phyloP scores from a whole-genome alignment of 2,888 invertebrate genomes.

The Isotomurus palustris region DNA sequence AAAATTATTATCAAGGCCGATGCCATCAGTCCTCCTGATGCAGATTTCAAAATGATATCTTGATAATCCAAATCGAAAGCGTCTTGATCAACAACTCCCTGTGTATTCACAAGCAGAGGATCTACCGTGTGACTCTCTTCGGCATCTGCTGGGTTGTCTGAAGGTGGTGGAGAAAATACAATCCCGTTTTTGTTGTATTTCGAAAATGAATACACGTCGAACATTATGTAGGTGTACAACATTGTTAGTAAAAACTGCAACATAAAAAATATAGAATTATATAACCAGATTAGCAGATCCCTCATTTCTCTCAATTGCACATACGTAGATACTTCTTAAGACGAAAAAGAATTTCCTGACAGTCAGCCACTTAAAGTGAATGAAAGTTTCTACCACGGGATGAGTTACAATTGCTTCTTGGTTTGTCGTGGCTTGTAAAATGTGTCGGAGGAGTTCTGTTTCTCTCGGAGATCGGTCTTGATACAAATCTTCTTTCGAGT shows the following conservation, averaged over 20 bases:
- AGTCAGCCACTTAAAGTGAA: slow-evolving; percentile 28
- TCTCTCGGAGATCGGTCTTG: slow-evolving; percentile 17
- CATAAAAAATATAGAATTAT: slow-evolving; percentile 11
- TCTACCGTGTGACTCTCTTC: too few relatives aligned
- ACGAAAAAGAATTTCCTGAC: slow-evolving; percentile 24
- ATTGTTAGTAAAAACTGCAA: slow-evolving; percentile 23
- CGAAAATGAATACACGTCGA: slow-evolving; percentile 9
- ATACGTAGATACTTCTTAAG: slow-evolving; percentile 26
- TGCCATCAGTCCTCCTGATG: too few relatives aligned
- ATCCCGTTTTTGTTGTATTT: too few relatives aligned
- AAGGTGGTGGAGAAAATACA: too few relatives aligned
- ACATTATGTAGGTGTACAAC: slow-evolving; percentile 25
- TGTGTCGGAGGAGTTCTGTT: slow-evolving; percentile 24
- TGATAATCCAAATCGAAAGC: too few relatives aligned
- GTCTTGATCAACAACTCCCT: too few relatives aligned
- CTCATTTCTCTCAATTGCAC: not conserved
- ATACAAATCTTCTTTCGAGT: not conserved
- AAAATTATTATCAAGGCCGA: slow-evolving; percentile 4
- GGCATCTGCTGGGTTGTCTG: too few relatives aligned
- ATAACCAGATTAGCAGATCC: slow-evolving; percentile 5
- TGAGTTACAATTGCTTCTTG: slow-evolving; percentile 24
- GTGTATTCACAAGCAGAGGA: too few relatives aligned
- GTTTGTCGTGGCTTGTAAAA: slow-evolving; percentile 20
- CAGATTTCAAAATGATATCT: too few relatives aligned
- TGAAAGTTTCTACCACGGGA: slow-evolving; percentile 28